These are phyloP conservation scores for Platorchestia sp. DNA, from an alignment of 1,140 invertebrate species.

Conservation along the genomic window DNA sequence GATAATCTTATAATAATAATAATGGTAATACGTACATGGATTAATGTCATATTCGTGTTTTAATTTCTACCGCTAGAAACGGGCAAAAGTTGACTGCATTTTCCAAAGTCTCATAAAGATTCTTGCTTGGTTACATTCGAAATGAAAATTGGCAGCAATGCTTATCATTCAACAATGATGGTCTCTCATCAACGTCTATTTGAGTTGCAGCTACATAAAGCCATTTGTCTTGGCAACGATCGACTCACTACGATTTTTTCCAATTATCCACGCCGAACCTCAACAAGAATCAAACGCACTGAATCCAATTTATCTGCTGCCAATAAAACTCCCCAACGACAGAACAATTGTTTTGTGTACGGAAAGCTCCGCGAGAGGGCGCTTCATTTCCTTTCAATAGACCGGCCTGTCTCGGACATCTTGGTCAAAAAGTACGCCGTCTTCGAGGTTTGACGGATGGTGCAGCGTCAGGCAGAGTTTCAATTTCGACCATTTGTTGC, in stretches of 20 bases:
- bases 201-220: neutral
- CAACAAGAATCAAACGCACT: neutral
- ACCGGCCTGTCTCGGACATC: neutral
- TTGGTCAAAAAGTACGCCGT: neutral
- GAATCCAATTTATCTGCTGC: neutral
- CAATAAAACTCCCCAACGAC: neutral
- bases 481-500: neutral
- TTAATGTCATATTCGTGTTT: no score
- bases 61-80: no score
- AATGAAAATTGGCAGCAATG: neutral
- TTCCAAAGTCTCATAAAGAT: neutral
- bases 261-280: neutral
- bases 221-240: neutral
- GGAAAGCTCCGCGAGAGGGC: neutral
- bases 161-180: neutral
- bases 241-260: neutral
- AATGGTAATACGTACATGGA: no score
- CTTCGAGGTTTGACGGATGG: neutral
- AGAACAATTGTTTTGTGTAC: neutral
- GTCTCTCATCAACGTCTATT: neutral
- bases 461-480: neutral
- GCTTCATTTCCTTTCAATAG: conserved; percentile 1
- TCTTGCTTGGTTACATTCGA: neutral
- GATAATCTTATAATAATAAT: no score
- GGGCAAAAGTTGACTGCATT: no score